phyloP scores from a whole-genome alignment of 2,113 vertebrate species.

The Orcinus orca region DNA sequence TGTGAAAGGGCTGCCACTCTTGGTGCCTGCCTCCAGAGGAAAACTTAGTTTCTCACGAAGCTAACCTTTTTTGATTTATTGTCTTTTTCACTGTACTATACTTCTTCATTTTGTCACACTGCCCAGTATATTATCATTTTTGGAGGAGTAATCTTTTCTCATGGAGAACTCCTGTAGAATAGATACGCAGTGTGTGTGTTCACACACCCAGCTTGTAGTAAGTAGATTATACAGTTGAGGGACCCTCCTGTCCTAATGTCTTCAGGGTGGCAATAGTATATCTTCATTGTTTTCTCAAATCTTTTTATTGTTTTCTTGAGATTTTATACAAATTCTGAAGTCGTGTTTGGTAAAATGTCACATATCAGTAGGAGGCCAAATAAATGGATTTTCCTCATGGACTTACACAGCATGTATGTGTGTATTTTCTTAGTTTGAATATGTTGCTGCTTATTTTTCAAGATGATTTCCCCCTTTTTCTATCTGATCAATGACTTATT shows the following conservation, averaged over 20 bases:
- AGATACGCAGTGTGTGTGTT: not conserved
- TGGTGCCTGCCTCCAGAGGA: not conserved
- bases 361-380: not conserved
- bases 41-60: not conserved
- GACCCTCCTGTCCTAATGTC: not conserved
- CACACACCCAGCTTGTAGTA: not conserved
- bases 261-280: not conserved
- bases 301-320: not conserved
- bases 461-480: not conserved
- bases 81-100: not conserved
- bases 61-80: not conserved
- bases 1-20: not conserved
- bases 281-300: not conserved
- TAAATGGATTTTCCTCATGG: not conserved
- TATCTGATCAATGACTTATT: not conserved
- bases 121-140: not conserved
- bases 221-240: not conserved
- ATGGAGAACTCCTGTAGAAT: not conserved
- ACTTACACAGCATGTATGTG: not conserved
- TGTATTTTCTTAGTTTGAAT: constrained; percentile 29
- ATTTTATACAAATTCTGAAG: not conserved
- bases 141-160: not conserved
- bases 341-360: not conserved
- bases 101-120: not conserved
- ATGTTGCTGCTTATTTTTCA: constrained; percentile 7